These are phyloP conservation scores for Protonibea diacanthus DNA, from an alignment of 2,797 vertebrate species.

Conservation along the genomic window DNA sequence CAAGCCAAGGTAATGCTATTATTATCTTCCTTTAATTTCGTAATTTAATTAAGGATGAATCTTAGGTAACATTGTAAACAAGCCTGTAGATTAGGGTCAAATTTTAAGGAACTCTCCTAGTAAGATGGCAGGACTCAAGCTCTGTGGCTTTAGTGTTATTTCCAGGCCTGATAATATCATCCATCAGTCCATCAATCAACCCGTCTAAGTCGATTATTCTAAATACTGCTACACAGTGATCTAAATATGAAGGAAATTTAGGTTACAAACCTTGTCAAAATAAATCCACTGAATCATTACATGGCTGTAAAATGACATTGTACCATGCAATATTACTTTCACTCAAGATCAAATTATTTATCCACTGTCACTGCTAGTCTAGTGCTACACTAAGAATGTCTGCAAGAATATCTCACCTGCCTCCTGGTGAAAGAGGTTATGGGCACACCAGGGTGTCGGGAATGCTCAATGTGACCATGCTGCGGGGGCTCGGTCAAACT, in stretches of 20 bases:
- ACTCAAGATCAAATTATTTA: constrained; percentile 2
- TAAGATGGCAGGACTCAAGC: not conserved
- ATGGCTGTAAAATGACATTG: not conserved
- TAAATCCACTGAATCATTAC: no score
- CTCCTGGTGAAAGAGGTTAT: constrained; percentile 90
- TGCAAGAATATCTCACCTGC: constrained; percentile 84
- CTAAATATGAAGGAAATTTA: not conserved
- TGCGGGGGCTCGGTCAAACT: constrained; percentile 85
- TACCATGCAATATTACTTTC: not conserved
- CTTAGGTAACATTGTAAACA: constrained; percentile 4
- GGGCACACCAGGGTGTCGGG: constrained; percentile 83
- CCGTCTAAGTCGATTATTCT: not conserved
- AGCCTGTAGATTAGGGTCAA: not conserved
- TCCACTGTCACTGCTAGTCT: not conserved
- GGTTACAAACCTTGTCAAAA: not conserved
- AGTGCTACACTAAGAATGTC: not conserved
- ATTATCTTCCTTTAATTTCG: not conserved
- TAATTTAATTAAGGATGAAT: constrained; percentile 20
- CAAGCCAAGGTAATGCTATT: not conserved
- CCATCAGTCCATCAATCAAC: not conserved
- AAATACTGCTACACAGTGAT: not conserved
- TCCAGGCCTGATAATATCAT: not conserved
- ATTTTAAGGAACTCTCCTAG: not conserved
- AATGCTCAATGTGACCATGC: constrained; percentile 89
- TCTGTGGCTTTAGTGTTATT: not conserved